Percentiles rank a stretch among this genome's conserved stretches.
Evolutionary conservation across 2,888 invertebrate species (phyloP).

Genomic region (Habroteleia sp.): DNA sequence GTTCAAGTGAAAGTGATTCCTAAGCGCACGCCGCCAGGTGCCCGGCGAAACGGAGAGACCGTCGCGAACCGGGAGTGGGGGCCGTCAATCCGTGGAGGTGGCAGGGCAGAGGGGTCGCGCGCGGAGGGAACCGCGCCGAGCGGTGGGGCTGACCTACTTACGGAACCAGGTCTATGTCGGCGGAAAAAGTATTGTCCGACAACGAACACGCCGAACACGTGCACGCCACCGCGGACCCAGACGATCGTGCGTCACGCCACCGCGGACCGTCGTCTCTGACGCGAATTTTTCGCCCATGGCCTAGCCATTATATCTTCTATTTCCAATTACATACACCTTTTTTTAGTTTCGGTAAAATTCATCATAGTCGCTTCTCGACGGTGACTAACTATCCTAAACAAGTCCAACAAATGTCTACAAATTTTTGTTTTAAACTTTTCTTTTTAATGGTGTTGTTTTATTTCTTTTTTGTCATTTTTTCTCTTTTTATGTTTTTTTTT

Average conservation of each 20-base stretch:
- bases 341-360: no score
- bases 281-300: no score
- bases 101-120: constrained; percentile 60
- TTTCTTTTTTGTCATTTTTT: no score
- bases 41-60: constrained; percentile 51
- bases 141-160: constrained; percentile 90
- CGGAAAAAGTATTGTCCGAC: constrained; percentile 79
- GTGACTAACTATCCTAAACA: no score
- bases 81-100: constrained; percentile 6
- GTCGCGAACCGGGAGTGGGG: constrained; percentile 17
- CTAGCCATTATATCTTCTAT: no score
- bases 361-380: no score
- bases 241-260: constrained; percentile 14
- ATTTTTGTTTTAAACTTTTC: no score
- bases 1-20: constrained; percentile 80
- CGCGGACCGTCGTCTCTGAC: constrained; percentile 3
- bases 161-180: constrained; percentile 95
- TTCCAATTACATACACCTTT: no score
- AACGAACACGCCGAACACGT: constrained; percentile 58
- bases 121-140: constrained; percentile 42
- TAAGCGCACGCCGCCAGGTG: constrained; percentile 76
- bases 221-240: constrained; percentile 29
- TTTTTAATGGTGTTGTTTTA: no score
- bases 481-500: no score
- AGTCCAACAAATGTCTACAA: no score